Conservation (phyloP, 2,113 vertebrate species). For the Tragelaphus buxtoni region DNA sequence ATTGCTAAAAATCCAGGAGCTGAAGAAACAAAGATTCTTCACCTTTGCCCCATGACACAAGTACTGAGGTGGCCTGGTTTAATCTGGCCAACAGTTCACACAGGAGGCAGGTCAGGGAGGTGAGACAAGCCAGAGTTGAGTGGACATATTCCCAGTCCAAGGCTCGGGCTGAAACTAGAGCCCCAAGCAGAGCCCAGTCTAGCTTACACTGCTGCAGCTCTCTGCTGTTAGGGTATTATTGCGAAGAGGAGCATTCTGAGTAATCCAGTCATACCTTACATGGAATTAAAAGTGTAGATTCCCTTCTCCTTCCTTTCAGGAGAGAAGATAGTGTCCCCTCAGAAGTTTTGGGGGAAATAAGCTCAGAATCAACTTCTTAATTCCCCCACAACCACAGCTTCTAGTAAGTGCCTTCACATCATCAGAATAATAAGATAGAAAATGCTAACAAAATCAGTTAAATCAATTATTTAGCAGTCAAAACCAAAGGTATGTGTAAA, state of each 20-base stretch:
- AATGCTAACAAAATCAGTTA: not conserved
- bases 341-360: not conserved
- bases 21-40: not conserved
- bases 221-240: not conserved
- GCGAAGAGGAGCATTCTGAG: not conserved
- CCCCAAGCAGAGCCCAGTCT: not conserved
- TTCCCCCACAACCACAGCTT: not conserved
- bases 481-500: not conserved
- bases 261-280: not conserved
- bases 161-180: not conserved
- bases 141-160: not conserved
- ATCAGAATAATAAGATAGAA: not conserved
- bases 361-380: not conserved
- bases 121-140: not conserved
- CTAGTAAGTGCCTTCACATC: not conserved
- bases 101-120: not conserved
- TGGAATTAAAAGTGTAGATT: not conserved
- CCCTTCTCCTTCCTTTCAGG: not conserved
- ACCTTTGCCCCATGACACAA: slow-evolving; percentile 6
- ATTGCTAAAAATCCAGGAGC: not conserved
- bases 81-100: not conserved
- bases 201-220: not conserved
- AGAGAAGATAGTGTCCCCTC: not conserved
- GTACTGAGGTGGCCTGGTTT: not conserved
- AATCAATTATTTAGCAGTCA: not conserved